Percentiles rank a stretch among this genome's conserved stretches.
Evolutionary conservation across 2,888 invertebrate genomes (phyloP).

Genomic region (Macaria liturata): DNA sequence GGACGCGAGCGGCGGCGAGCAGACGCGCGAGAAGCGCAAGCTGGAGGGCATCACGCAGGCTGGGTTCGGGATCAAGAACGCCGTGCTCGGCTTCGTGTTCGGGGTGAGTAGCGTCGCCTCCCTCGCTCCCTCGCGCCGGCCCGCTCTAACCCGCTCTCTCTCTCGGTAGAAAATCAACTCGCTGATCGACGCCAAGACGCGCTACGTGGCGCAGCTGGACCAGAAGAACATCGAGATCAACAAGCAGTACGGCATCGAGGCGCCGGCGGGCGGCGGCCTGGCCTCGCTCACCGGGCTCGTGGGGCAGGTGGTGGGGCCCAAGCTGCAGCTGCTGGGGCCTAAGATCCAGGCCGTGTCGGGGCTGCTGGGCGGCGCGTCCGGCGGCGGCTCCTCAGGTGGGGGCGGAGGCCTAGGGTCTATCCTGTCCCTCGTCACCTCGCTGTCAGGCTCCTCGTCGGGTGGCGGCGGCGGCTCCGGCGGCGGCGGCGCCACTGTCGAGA

Average conservation of each 20-base stretch:
- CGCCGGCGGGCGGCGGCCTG: conserved; percentile 85
- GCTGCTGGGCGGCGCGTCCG: conserved; percentile 80
- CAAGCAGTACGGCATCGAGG: conserved; percentile 88
- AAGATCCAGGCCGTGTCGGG: conserved; percentile 84
- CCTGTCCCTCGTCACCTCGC: conserved; percentile 73
- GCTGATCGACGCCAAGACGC: conserved; percentile 91
- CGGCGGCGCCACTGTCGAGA: conserved; percentile 66
- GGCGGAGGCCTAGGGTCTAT: conserved; percentile 77
- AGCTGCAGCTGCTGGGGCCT: conserved; percentile 87
- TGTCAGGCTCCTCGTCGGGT: conserved; percentile 76
- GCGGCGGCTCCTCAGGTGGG: conserved; percentile 77
- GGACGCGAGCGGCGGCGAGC: conserved; percentile 73
- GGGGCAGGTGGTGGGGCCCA: conserved; percentile 87
- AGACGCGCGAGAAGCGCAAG: conserved; percentile 88
- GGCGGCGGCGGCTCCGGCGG: conserved; percentile 55
- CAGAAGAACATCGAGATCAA: conserved; percentile 89
- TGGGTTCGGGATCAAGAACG: conserved; percentile 90
- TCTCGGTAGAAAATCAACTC: conserved; percentile 91
- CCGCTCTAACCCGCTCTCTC: conserved; percentile 30
- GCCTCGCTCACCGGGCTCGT: conserved; percentile 85
- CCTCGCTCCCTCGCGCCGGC: not conserved
- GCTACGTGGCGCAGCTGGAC: conserved; percentile 87
- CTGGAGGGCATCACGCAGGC: conserved; percentile 85
- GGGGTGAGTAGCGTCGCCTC: conserved; percentile 84
- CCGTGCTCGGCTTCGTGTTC: conserved; percentile 91